Percentiles rank a stretch among this genome's conserved stretches.
phyloP scores from a whole-genome alignment of 2,888 invertebrate species.

The Congeria kusceri region DNA sequence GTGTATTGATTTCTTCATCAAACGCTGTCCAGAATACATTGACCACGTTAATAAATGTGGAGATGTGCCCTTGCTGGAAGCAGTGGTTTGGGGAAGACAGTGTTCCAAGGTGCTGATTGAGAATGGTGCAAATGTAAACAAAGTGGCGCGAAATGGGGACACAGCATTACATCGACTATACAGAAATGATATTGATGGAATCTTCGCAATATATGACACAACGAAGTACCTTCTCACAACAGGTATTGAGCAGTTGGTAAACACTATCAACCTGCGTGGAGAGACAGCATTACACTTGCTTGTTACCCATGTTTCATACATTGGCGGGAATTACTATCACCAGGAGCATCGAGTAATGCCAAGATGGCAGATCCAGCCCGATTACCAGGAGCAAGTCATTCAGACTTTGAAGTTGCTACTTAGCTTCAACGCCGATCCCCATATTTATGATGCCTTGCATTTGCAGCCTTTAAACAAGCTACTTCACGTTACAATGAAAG shows the following conservation, averaged over 20 bases:
- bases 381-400: conserved; percentile 81
- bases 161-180: conserved; percentile 87
- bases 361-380: conserved; percentile 77
- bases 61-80: conserved; percentile 92
- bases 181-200: conserved; percentile 77
- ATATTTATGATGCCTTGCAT: conserved; percentile 87
- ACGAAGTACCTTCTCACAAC: conserved; percentile 90
- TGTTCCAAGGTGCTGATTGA: conserved; percentile 87
- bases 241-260: conserved; percentile 90
- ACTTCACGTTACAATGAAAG: conserved; percentile 86
- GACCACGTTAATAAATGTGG: conserved; percentile 87
- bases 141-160: conserved; percentile 90
- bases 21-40: conserved; percentile 74
- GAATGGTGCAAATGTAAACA: conserved; percentile 90
- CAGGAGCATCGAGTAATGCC: conserved; percentile 86
- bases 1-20: conserved; percentile 80
- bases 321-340: conserved; percentile 74
- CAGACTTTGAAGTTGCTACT: conserved; percentile 79
- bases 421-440: conserved; percentile 82
- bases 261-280: conserved; percentile 90
- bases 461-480: conserved; percentile 91
- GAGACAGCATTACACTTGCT: conserved; percentile 90
- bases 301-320: conserved; percentile 86
- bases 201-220: conserved; percentile 88
- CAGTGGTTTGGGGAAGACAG: conserved; percentile 90